Conservation (phyloP, 2,113 vertebrate genomes). For the Pyxicephalus adspersus region DNA sequence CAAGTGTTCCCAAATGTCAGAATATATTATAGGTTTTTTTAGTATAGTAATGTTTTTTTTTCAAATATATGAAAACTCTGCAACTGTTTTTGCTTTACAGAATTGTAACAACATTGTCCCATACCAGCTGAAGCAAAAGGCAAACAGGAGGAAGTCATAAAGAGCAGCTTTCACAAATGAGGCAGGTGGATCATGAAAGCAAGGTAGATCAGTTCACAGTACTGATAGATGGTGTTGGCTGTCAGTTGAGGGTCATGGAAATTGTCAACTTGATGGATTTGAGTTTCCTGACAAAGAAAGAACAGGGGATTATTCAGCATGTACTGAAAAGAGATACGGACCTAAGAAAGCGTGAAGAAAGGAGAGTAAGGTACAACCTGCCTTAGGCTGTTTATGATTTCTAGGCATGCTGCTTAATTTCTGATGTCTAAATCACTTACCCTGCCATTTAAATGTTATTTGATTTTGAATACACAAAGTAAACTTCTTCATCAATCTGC, state of each 20-base stretch:
- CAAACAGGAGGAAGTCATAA: neutral
- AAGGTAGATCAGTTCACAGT: constrained; percentile 19
- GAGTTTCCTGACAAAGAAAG: constrained; percentile 62
- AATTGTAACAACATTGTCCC: too few species aligned
- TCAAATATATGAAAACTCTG: too few species aligned
- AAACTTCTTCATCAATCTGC: neutral
- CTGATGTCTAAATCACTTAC: too few species aligned
- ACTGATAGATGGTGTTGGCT: neutral
- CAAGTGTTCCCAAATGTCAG: too few species aligned
- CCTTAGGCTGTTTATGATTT: neutral
- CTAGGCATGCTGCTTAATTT: neutral
- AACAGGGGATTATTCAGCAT: constrained; percentile 60
- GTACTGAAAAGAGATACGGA: constrained; percentile 63
- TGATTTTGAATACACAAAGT: neutral
- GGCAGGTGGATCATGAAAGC: constrained; percentile 14
- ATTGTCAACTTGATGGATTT: constrained; percentile 59
- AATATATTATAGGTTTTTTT: too few species aligned
- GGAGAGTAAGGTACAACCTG: constrained; percentile 60
- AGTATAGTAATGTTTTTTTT: too few species aligned
- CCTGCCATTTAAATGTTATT: neutral
- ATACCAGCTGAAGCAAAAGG: too few species aligned
- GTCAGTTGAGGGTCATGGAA: constrained; percentile 38
- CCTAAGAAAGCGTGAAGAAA: constrained; percentile 59
- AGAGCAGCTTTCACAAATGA: constrained; percentile 40
- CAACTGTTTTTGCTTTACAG: too few species aligned